A percentile compares a stretch with the other conserved stretches of the same genome.
Conservation (phyloP, 1,140 invertebrate species). For the Drosophila pandora region DNA sequence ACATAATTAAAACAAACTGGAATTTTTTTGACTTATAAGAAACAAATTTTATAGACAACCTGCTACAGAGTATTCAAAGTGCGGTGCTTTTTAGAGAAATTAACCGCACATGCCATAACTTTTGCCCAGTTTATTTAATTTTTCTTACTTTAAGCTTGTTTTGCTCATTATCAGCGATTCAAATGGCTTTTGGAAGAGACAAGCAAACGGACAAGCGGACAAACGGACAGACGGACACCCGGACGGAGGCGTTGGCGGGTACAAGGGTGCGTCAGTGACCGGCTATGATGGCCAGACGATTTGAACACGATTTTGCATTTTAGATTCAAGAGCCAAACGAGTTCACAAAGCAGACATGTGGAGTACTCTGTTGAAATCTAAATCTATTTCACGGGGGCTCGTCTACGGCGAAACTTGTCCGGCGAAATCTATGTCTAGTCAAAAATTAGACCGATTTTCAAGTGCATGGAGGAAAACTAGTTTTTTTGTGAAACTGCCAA, state of each 20-base stretch:
- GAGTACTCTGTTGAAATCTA: constrained; percentile 15
- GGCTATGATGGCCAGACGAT: constrained; percentile 31
- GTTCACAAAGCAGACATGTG: constrained; percentile 9
- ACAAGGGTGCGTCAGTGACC: constrained; percentile 24
- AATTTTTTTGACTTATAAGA: background rate
- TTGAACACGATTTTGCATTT: constrained; percentile 22
- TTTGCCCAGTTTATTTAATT: constrained; percentile 12
- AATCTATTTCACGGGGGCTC: constrained; percentile 33
- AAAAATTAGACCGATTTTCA: constrained; percentile 1
- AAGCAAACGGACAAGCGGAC: constrained; percentile 2
- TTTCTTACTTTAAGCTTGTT: constrained; percentile 40
- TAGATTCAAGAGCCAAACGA: constrained; percentile 7
- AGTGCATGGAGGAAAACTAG: constrained; percentile 10
- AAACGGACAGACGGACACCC: constrained; percentile 6
- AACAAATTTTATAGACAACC: background rate
- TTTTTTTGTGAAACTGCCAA: background rate
- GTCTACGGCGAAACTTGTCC: constrained; percentile 38
- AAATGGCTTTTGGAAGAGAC: constrained; percentile 40
- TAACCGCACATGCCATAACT: constrained; percentile 17
- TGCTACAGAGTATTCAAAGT: constrained; percentile 25
- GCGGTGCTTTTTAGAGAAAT: constrained; percentile 10
- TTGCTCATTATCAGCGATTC: constrained; percentile 57
- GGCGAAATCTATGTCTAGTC: constrained; percentile 7
- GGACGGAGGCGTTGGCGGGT: constrained; percentile 5
- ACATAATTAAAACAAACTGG: background rate